A percentile compares a stretch with the other conserved stretches of the same genome.
Conservation (phyloP, 1,140 invertebrate genomes). For the Cecropterus lyciades region DNA sequence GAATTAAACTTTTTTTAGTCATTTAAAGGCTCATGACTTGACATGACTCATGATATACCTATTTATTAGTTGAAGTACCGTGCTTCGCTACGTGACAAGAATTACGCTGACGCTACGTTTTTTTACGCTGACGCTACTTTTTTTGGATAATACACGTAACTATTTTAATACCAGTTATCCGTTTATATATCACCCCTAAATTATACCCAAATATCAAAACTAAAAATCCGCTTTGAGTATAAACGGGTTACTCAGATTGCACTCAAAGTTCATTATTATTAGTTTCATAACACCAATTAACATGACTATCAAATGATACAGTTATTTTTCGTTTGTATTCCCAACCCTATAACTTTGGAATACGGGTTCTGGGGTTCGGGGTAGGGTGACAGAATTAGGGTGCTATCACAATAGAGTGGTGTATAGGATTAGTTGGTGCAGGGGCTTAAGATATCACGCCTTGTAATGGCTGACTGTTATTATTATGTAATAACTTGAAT, state of each 20-base stretch:
- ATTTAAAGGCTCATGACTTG: too few relatives aligned
- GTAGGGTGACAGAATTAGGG: conserved; percentile 61
- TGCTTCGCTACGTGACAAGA: too few relatives aligned
- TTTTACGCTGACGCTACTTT: too few relatives aligned
- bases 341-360: conserved; percentile 39
- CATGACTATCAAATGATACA: conserved; percentile 27
- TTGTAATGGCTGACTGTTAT: conserved; percentile 60
- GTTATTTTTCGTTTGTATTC: conserved; percentile 21
- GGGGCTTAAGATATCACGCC: conserved; percentile 73
- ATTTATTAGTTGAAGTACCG: too few relatives aligned
- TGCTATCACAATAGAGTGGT: conserved; percentile 57
- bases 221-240: conserved; percentile 31
- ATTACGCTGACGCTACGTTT: too few relatives aligned
- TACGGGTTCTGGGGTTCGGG: conserved; percentile 27
- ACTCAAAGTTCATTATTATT: conserved; percentile 49
- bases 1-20: too few relatives aligned
- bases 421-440: conserved; percentile 62
- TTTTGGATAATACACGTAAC: too few relatives aligned
- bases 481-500: conserved; percentile 60
- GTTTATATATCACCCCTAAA: neutral
- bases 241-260: conserved; percentile 33
- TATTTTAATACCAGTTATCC: neutral
- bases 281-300: conserved; percentile 50
- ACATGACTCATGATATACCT: too few relatives aligned
- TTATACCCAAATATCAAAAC: conserved; percentile 22